These are phyloP conservation scores for Willisornis vidua DNA, from an alignment of 2,113 vertebrate species.

Conservation along the genomic window DNA sequence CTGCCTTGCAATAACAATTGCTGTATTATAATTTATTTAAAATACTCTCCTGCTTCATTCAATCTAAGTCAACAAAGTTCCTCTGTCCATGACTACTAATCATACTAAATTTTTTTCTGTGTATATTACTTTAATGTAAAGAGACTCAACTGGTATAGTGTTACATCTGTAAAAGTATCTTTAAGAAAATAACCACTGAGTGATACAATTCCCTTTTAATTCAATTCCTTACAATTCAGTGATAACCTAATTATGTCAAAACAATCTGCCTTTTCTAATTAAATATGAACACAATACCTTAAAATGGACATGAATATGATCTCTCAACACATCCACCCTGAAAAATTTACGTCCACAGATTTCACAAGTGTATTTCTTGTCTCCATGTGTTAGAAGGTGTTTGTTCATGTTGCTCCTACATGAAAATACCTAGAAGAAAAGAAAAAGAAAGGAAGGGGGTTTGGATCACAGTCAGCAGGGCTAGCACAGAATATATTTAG, in stretches of 20 bases:
- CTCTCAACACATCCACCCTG: slow-evolving; percentile 94
- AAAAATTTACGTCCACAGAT: slow-evolving; percentile 99
- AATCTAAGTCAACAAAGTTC: background rate
- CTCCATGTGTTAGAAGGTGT: slow-evolving; percentile 95
- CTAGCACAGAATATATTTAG: background rate
- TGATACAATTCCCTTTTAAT: background rate
- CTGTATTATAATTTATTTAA: background rate
- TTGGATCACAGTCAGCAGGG: background rate
- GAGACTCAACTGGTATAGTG: background rate
- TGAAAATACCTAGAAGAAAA: slow-evolving; percentile 88
- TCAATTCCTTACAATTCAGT: background rate
- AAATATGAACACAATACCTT: slow-evolving; percentile 80
- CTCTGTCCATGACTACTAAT: background rate
- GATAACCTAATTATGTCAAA: background rate
- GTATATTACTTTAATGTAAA: background rate
- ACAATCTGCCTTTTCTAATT: background rate
- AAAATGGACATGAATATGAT: slow-evolving; percentile 99
- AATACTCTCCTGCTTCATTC: background rate
- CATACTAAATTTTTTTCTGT: background rate
- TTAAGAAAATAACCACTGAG: background rate
- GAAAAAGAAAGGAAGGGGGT: background rate
- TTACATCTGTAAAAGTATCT: background rate
- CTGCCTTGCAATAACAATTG: background rate
- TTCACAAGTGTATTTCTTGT: slow-evolving; percentile 99
- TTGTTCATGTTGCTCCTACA: slow-evolving; percentile 99